Conservation (phyloP, 2,797 vertebrate species). For the Acipenser ruthenus region DNA sequence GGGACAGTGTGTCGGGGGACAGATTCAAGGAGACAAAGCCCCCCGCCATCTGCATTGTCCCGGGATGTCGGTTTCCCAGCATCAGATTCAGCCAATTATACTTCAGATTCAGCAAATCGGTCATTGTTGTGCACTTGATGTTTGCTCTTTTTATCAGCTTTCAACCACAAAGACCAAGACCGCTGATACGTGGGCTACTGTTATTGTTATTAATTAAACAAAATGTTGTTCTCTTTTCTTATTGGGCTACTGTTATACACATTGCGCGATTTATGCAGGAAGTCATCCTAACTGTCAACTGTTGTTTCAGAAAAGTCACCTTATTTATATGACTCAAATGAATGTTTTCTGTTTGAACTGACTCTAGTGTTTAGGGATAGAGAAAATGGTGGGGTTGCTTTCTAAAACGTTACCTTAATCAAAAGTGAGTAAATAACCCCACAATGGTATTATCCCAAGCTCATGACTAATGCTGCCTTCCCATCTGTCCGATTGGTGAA, state of each 20-base stretch:
- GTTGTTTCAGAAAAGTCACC: no score
- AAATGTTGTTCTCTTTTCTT: no score
- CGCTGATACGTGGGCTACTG: neutral
- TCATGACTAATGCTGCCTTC: neutral
- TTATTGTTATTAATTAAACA: no score
- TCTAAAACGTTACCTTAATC: no score
- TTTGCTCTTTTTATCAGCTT: slow-evolving; percentile 12
- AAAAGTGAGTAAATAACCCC: neutral
- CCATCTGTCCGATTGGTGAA: neutral
- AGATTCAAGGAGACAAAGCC: slow-evolving; percentile 39
- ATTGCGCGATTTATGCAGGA: no score
- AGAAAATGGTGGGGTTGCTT: no score
- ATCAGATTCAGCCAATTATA: slow-evolving; percentile 9
- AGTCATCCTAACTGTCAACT: no score
- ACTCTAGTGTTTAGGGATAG: no score
- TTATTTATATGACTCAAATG: no score
- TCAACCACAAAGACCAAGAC: slow-evolving; percentile 7
- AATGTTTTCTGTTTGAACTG: no score
- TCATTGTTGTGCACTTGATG: slow-evolving; percentile 30
- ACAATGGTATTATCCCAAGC: neutral
- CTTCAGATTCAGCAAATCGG: slow-evolving; percentile 30
- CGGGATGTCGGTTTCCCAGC: slow-evolving; percentile 34
- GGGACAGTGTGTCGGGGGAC: slow-evolving; percentile 39
- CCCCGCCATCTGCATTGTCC: slow-evolving; percentile 15
- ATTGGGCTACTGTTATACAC: no score